phyloP scores from a whole-genome alignment of 2,888 invertebrate genomes.

The Cantharis flavilabris region DNA sequence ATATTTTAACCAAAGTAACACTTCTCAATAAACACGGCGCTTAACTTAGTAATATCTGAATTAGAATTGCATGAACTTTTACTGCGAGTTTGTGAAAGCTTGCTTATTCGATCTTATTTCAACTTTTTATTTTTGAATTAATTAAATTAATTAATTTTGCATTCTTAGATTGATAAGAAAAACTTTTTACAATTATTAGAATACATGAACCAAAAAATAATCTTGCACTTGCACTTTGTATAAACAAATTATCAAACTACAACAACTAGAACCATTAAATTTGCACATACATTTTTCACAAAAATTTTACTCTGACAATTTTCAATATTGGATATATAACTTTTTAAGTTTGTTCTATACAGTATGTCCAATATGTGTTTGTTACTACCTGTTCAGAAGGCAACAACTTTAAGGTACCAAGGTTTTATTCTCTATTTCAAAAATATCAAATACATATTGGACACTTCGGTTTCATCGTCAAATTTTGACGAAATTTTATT shows the following conservation, averaged over 20 bases:
- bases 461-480: not conserved
- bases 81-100: slow-evolving; percentile 10
- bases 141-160: not conserved
- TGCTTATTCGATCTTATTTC: slow-evolving; percentile 18
- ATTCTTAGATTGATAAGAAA: not conserved
- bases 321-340: not conserved
- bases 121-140: slow-evolving; percentile 8
- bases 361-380: not conserved
- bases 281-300: not conserved
- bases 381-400: not conserved
- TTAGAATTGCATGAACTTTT: slow-evolving; percentile 21
- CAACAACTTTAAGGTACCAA: not conserved
- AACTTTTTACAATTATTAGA: not conserved
- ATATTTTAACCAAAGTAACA: not conserved
- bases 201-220: not conserved
- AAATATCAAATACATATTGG: not conserved
- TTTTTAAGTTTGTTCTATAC: not conserved
- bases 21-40: not conserved
- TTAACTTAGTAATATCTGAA: not conserved
- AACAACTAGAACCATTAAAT: not conserved
- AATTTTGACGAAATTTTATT: not conserved
- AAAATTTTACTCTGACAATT: not conserved
- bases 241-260: not conserved
- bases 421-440: not conserved
- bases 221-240: not conserved